Evolutionary conservation across 2,113 vertebrate genomes (phyloP).

Genomic region (Dromiciops gliroides): DNA sequence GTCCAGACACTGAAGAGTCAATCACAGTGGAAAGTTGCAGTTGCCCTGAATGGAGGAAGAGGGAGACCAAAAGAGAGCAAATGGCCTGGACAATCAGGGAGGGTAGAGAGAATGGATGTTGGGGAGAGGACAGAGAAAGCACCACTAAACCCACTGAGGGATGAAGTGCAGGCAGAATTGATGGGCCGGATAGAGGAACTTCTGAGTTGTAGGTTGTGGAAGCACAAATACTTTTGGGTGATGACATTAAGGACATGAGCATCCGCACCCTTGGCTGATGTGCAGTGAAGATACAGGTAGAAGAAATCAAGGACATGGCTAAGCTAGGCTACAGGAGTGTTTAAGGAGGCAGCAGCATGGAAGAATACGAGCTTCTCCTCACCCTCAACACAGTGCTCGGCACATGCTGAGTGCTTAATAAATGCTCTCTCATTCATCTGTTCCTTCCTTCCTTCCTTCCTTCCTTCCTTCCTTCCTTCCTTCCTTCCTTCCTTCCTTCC

Average conservation of each 20-base stretch:
- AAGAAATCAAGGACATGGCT: neutral
- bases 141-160: neutral
- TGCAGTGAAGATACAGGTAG: neutral
- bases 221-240: neutral
- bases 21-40: neutral
- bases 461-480: neutral
- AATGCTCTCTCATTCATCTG: neutral
- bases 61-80: neutral
- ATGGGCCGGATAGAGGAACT: neutral
- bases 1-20: neutral
- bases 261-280: neutral
- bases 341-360: no score
- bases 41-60: neutral
- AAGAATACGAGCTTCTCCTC: neutral
- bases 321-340: no score
- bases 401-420: neutral
- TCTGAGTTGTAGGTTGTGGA: neutral
- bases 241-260: neutral
- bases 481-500: neutral
- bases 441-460: neutral
- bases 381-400: neutral
- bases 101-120: neutral
- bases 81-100: neutral
- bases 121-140: neutral
- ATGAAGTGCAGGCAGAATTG: rapidly evolving